phyloP scores from a whole-genome alignment of 2,113 vertebrate species.

The Cyanistes caeruleus region DNA sequence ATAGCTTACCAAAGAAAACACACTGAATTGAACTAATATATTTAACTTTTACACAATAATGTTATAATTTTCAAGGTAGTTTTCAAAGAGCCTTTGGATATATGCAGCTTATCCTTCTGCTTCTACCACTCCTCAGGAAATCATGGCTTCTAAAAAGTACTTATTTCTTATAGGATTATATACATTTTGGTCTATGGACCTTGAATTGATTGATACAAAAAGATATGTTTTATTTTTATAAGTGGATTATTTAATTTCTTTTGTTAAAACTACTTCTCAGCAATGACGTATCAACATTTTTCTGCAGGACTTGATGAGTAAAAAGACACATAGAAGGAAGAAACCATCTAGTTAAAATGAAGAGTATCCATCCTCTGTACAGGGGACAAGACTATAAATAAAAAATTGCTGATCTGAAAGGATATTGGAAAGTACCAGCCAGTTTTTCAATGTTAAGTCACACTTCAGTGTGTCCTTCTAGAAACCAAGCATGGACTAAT shows the following conservation, averaged over 20 bases:
- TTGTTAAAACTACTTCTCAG: background rate
- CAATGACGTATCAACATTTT: background rate
- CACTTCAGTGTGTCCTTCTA: conserved; percentile 28
- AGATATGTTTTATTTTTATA: background rate
- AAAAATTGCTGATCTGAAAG: conserved; percentile 47
- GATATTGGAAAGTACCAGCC: background rate
- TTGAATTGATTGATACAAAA: background rate
- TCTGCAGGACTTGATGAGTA: background rate
- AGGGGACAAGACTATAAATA: conserved; percentile 45
- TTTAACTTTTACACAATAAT: background rate
- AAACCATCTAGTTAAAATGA: background rate
- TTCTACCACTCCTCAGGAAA: background rate
- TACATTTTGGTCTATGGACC: background rate
- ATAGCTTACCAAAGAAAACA: background rate
- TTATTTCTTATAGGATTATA: background rate
- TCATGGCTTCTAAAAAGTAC: background rate
- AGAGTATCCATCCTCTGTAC: background rate
- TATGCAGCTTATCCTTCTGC: background rate
- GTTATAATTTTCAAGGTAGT: background rate
- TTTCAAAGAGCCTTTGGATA: background rate
- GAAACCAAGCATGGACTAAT: background rate
- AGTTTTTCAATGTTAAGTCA: conserved; percentile 28
- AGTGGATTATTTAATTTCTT: background rate
- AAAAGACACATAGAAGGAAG: background rate
- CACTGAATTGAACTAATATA: background rate